These are phyloP conservation scores for Pardosa pseudoannulata DNA, from an alignment of 2,888 invertebrate species.

Conservation along the genomic window DNA sequence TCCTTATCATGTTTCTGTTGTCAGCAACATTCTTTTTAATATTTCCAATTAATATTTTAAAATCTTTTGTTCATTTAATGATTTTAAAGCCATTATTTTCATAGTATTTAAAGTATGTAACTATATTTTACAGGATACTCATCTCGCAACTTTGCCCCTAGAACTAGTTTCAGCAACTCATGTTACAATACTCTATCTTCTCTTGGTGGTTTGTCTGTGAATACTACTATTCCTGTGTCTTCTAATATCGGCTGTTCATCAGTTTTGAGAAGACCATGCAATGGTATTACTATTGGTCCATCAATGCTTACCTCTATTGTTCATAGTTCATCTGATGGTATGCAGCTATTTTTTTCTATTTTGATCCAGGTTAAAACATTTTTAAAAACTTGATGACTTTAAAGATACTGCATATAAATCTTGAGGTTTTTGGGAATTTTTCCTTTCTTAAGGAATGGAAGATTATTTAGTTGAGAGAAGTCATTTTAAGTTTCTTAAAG, in stretches of 20 bases:
- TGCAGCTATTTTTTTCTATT: not conserved
- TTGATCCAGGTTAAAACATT: not conserved
- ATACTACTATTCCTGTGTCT: slow-evolving; percentile 31
- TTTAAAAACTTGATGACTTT: too few relatives aligned
- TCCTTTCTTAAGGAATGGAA: too few relatives aligned
- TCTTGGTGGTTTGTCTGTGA: slow-evolving; percentile 51
- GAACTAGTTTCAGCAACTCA: slow-evolving; percentile 29
- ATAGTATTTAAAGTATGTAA: too few relatives aligned
- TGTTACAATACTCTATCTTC: slow-evolving; percentile 69
- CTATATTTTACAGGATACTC: slow-evolving; percentile 14
- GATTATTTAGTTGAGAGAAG: too few relatives aligned
- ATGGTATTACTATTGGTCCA: slow-evolving; percentile 20
- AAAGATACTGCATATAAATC: too few relatives aligned
- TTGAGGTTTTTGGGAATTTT: too few relatives aligned
- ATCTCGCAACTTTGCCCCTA: slow-evolving; percentile 17
- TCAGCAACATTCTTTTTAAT: too few relatives aligned
- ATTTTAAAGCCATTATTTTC: too few relatives aligned
- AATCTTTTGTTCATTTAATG: too few relatives aligned
- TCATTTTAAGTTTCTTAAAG: too few relatives aligned
- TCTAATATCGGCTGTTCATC: slow-evolving; percentile 14
- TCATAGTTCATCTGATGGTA: slow-evolving; percentile 33
- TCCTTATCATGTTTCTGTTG: too few relatives aligned
- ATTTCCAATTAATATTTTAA: too few relatives aligned
- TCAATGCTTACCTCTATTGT: slow-evolving; percentile 6
- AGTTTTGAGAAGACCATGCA: slow-evolving; percentile 29